Conservation (phyloP, 2,113 vertebrate species). For the Marmota monax region DNA sequence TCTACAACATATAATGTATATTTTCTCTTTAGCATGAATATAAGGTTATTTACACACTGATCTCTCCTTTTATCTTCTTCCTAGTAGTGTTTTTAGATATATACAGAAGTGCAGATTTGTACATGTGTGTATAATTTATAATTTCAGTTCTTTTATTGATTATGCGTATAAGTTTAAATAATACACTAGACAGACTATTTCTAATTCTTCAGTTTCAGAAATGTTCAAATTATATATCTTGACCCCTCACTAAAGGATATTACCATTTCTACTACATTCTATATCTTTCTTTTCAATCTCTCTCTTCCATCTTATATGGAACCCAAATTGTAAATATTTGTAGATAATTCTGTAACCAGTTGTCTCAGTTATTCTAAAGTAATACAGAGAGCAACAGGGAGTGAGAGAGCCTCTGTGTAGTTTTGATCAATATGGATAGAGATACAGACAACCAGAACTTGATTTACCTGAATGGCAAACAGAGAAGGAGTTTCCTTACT, state of each 20-base stretch:
- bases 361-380: slow-evolving; percentile 7
- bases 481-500: slow-evolving; percentile 47
- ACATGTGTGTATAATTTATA: not conserved
- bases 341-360: not conserved
- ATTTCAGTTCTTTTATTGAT: slow-evolving; percentile 45
- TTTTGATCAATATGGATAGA: not conserved
- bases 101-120: not conserved
- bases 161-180: not conserved
- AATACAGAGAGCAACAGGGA: not conserved
- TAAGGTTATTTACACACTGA: not conserved
- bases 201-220: not conserved
- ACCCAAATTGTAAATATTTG: slow-evolving; percentile 8
- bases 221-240: not conserved
- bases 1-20: not conserved
- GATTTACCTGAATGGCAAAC: not conserved
- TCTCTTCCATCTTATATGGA: not conserved
- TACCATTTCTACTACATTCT: not conserved
- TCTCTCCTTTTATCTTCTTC: not conserved
- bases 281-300: not conserved
- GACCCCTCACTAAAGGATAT: not conserved
- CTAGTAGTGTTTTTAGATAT: slow-evolving; percentile 16
- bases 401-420: slow-evolving; percentile 3
- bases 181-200: not conserved
- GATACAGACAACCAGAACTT: not conserved
- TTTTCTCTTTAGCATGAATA: slow-evolving; percentile 30